Evolutionary conservation across 2,888 invertebrate species (phyloP).

Genomic region (Steinernema hermaphroditum): DNA sequence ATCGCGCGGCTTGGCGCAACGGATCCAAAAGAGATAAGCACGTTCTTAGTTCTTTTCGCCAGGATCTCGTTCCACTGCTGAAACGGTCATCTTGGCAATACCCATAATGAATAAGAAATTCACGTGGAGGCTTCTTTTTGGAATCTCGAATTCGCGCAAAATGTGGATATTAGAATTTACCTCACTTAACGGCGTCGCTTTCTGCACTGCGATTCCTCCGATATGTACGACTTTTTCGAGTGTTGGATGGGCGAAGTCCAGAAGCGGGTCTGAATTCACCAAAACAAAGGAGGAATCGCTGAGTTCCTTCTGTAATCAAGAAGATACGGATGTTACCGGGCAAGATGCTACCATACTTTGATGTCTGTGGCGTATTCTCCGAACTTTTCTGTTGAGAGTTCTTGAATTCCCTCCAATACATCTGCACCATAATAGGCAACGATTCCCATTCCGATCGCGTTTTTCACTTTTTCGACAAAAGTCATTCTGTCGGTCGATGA

Average conservation of each 20-base stretch:
- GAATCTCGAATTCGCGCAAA: too few species aligned
- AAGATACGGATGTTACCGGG: background rate
- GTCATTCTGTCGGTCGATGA: background rate
- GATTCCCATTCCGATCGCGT: constrained; percentile 18
- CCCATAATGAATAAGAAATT: too few species aligned
- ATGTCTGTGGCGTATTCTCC: background rate
- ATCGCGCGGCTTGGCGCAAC: background rate
- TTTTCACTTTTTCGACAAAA: background rate
- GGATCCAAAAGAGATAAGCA: too few species aligned
- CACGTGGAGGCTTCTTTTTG: too few species aligned
- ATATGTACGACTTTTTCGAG: background rate
- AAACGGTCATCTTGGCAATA: too few species aligned
- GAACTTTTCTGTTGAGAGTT: background rate
- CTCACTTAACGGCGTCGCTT: background rate
- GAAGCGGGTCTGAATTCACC: background rate
- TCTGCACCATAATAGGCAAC: background rate
- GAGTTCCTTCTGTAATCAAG: background rate
- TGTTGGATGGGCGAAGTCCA: constrained; percentile 2
- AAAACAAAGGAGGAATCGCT: background rate
- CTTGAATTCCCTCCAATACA: background rate
- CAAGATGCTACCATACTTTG: background rate
- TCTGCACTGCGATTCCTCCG: background rate
- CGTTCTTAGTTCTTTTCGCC: too few species aligned
- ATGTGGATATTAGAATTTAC: too few species aligned
- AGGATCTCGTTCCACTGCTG: too few species aligned